Base-by-base conservation (phyloP, 2,888 invertebrate genomes). In the Folsomia manolachei region DNA sequence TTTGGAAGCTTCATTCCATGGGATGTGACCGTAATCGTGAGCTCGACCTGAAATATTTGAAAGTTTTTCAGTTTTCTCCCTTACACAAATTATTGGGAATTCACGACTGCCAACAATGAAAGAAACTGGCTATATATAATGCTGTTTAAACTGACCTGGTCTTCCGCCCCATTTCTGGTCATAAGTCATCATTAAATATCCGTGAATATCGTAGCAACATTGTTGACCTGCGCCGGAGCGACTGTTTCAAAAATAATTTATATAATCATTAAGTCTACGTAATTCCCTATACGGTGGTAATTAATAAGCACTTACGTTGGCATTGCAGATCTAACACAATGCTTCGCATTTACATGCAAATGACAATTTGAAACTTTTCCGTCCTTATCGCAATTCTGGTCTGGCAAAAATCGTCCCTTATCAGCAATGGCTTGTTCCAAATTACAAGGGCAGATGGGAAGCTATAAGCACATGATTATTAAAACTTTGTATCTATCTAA, bases 131-230 rank as follows among this genome's bases (percentile, higher is more conserved):
- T n/a, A n/a, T n/a, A n/a, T n/a, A n/a, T n/a, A n/a, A n/a, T n/a
- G n/a, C n/a, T n/a, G n/a, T n/a, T n/a, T n/a, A n/a, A n/a, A n/a
- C n/a, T n/a, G n/a, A n/a, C n/a, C 71, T 0, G 94, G 94, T 66
- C 90, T 86, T 0, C 96, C 96, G 1, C 96, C 97, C 91, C 95
- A 95, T 87, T 93, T 93, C 82, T 96, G 94, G 84, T 98, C 98
- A 80, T 94, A 94, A 0, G 97, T 93, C 84, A 97, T 86, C 92
- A 97, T 94, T 24, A 99, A 87, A 84, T 90, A 93, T 1, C 91
- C 90, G 81, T 93, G 91, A 82, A 92, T 92, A 83, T 97, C 96
- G 83, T 98, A 99, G 83, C 98, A 99, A 82, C 98, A 99, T 83
- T 97, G 96, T 83, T 97, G 97, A 69, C 97, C 97, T 0, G 94